Percentiles rank a stretch among this genome's conserved stretches.
Conservation (phyloP, 2,113 vertebrate species). For the Corythaixoides concolor region DNA sequence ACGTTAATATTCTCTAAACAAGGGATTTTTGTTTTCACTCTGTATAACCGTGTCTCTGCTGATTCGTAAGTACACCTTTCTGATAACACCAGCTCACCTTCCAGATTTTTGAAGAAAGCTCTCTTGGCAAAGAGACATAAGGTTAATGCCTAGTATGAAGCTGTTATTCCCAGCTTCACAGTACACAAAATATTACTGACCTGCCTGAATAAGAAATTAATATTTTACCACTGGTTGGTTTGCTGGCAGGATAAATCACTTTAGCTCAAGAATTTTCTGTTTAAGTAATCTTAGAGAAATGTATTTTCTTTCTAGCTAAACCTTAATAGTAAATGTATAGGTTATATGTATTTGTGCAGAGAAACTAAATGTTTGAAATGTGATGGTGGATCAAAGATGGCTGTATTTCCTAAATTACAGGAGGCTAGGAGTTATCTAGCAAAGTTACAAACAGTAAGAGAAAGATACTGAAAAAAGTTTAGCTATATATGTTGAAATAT, state of each 20-base stretch:
- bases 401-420: background rate
- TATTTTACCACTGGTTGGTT: background rate
- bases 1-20: background rate
- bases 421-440: background rate
- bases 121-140: background rate
- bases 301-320: background rate
- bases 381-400: background rate
- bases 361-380: background rate
- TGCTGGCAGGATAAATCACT: background rate
- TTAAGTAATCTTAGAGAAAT: background rate
- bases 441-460: background rate
- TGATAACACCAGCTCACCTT: background rate
- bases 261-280: background rate
- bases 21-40: background rate
- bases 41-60: background rate
- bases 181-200: conserved; percentile 3
- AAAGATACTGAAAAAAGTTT: background rate
- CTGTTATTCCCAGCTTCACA: background rate
- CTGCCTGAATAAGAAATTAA: conserved; percentile 12
- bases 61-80: background rate
- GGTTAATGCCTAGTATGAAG: background rate
- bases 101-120: background rate
- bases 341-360: background rate
- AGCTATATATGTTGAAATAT: background rate
- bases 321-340: background rate